These are phyloP conservation scores for Myiotriccus ornatus DNA, from an alignment of 2,797 vertebrate species.

Conservation along the genomic window DNA sequence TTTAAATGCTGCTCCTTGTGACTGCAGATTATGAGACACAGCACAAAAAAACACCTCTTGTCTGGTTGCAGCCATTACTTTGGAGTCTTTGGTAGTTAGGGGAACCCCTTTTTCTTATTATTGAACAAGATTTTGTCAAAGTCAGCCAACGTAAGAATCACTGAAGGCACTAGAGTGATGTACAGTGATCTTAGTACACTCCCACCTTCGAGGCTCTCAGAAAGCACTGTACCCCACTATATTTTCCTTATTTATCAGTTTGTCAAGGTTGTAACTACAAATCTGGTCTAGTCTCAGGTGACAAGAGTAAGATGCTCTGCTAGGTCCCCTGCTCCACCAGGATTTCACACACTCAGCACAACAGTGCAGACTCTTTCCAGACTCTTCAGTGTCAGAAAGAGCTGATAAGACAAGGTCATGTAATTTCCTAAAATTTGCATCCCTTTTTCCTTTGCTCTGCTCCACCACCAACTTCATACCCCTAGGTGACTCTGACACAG, in stretches of 20 bases:
- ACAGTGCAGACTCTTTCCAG: background rate
- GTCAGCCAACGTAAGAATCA: background rate
- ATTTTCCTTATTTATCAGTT: background rate
- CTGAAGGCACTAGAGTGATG: background rate
- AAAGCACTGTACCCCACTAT: fast-evolving
- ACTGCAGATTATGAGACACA: background rate
- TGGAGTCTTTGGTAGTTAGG: background rate
- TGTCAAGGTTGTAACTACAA: background rate
- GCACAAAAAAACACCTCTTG: background rate
- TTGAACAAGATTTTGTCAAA: background rate
- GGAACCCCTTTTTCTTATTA: background rate
- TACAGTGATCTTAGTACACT: background rate
- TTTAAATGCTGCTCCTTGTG: background rate
- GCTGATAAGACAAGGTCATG: background rate
- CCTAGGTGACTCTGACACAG: background rate
- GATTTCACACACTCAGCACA: background rate
- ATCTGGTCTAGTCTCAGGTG: background rate
- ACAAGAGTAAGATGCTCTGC: background rate
- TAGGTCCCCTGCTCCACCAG: background rate
- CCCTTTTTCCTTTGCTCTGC: background rate
- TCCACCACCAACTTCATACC: background rate
- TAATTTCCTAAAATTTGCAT: background rate
- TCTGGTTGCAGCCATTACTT: background rate
- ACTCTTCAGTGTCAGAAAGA: background rate
- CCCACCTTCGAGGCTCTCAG: background rate